Evolutionary conservation across 2,113 vertebrate species (phyloP).

Genomic region (Petromus typicus): DNA sequence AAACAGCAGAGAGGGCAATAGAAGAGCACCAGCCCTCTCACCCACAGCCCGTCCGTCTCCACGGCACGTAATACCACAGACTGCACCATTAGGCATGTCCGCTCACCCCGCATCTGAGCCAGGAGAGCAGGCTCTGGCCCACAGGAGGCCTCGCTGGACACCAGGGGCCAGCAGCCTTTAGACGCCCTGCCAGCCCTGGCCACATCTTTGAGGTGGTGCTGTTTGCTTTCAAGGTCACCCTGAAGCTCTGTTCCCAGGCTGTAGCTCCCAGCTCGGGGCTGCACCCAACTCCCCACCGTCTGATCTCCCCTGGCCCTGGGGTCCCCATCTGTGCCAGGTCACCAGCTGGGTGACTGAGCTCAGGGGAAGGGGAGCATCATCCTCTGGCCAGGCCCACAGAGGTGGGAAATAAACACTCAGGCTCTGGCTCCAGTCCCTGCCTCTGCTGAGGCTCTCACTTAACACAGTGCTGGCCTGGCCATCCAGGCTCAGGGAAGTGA

Average conservation of each 20-base stretch:
- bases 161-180: fast-evolving
- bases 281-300: neutral
- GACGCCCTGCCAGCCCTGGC: too few relatives aligned
- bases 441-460: too few relatives aligned
- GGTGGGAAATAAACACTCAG: neutral
- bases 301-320: neutral
- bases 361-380: fast-evolving
- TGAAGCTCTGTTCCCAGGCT: neutral
- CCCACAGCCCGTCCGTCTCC: fast-evolving
- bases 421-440: neutral
- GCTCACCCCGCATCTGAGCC: neutral
- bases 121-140: neutral
- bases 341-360: fast-evolving
- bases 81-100: neutral
- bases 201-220: neutral
- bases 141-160: neutral
- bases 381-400: neutral
- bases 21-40: neutral
- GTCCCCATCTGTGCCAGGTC: neutral
- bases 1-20: too few relatives aligned
- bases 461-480: neutral
- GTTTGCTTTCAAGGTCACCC: constrained; percentile 31
- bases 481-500: neutral
- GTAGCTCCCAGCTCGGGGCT: neutral
- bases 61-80: neutral